phyloP scores from a whole-genome alignment of 2,113 vertebrate species.

The Pluvialis apricaria region DNA sequence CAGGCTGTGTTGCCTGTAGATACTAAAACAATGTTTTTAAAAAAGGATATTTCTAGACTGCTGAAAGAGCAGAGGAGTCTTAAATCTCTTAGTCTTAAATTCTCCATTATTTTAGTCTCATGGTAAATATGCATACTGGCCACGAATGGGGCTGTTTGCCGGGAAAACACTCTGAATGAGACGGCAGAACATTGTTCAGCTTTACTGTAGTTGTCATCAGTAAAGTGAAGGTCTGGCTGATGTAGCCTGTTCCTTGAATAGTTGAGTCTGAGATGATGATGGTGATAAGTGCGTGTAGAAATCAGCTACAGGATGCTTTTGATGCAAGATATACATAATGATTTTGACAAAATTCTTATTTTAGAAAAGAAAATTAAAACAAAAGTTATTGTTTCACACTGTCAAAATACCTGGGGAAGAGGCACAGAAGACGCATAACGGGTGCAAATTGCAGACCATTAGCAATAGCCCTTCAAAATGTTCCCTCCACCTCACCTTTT shows the following conservation, averaged over 20 bases:
- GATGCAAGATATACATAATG: neutral
- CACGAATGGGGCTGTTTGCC: neutral
- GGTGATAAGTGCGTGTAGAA: neutral
- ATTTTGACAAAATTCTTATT: neutral
- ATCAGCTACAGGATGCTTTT: neutral
- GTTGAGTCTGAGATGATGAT: neutral
- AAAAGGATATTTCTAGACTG: neutral
- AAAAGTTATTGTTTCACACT: neutral
- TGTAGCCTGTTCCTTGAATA: neutral
- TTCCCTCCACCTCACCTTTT: neutral
- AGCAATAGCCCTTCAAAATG: neutral
- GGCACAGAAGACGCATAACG: neutral
- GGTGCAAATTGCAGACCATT: neutral
- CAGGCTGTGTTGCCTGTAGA: neutral
- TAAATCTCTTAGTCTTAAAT: neutral
- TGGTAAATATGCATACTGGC: neutral
- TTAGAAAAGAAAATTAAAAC: neutral
- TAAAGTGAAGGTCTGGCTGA: neutral
- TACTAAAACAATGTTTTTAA: neutral
- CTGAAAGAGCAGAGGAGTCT: no score
- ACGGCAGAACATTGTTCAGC: neutral
- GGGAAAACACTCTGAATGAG: neutral
- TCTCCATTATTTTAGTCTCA: neutral
- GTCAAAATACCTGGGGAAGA: neutral
- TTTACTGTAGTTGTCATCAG: neutral